Evolutionary conservation across 2,797 vertebrate genomes (phyloP).

Genomic region (Anguilla pacifica): DNA sequence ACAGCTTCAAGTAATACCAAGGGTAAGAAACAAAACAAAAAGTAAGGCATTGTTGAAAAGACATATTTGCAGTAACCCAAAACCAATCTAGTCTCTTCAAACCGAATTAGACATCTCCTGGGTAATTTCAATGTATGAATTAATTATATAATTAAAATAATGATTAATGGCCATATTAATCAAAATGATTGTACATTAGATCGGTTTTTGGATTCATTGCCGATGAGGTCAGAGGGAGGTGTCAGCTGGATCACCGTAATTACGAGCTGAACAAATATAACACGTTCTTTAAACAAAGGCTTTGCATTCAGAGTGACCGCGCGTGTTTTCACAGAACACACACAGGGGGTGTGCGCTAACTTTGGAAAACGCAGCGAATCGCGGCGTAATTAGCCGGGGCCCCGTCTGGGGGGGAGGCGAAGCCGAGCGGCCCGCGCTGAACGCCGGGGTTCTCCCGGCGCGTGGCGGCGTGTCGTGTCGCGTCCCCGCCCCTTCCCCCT

Average conservation of each 20-base stretch:
- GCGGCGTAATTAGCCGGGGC: constrained; percentile 73
- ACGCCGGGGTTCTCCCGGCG: constrained; percentile 49
- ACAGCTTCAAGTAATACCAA: background rate
- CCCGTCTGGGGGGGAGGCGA: constrained; percentile 64
- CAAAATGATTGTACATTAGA: constrained; percentile 9
- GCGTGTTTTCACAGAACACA: background rate
- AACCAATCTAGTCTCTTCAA: background rate
- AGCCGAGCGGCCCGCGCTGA: constrained; percentile 62
- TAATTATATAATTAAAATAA: background rate
- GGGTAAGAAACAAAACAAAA: background rate
- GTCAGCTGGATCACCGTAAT: constrained; percentile 51
- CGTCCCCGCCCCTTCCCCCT: constrained; percentile 73
- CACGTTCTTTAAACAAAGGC: background rate
- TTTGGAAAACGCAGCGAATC: constrained; percentile 37
- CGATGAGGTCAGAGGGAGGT: constrained; percentile 50
- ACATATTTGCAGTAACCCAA: background rate
- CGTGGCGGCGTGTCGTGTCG: constrained; percentile 34
- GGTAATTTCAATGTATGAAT: constrained; percentile 7
- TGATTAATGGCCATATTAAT: constrained; percentile 7
- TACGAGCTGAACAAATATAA: constrained; percentile 49
- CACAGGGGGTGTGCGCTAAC: background rate
- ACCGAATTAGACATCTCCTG: constrained; percentile 2
- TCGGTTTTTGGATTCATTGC: constrained; percentile 9
- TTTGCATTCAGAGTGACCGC: background rate
- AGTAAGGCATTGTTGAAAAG: background rate